Base-by-base conservation (phyloP, 2,888 invertebrate species). In the Aleiodes leptofemur region DNA sequence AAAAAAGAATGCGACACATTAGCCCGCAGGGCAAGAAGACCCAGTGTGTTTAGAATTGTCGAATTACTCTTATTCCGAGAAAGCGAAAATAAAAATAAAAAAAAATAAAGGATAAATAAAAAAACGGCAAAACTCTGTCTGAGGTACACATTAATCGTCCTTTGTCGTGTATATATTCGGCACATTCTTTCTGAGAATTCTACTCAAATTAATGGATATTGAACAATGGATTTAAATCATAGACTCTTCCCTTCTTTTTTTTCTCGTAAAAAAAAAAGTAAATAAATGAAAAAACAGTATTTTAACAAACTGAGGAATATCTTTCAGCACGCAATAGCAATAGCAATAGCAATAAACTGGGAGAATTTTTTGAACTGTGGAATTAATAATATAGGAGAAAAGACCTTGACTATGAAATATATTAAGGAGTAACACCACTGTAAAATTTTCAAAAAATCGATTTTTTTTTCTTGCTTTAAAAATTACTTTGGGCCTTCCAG, bases 151-250 rank as follows among this genome's bases (percentile, higher is more conserved):
- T 61, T 64, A 61, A 74, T 66, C 70, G 69, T 61, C 59, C 48
- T 71, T 51, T 51, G n/a, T 51, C 68, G 29, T 68, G 34, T 48
- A 59, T 31, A 68, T 70, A 43, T 51, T 48, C 16, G 55, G 48
- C 51, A 69, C 50, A 57, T 48, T 43, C 14, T 64, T 61, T 79
- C 74, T 57, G 43, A 61, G 73, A 69, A 68, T 69, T 73, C 48
- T 76, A 72, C 73, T 72, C 72, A 76, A 77, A 78, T 79, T 77
- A 76, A 79, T 79, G 77, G 76, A 76, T 43, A 64, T 64, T 48
- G 64, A 64, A 79, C 77, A 77, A 64, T 64, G 43, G 76, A 76
- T 78, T 78, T 76, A 80, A 78, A 77, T 69, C 77, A 61, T 75
- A 73, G 74, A 78, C 7, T 43, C 43, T 43, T 43, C 43, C 9